A percentile compares a stretch with the other conserved stretches of the same genome.
Conservation (phyloP, 2,113 vertebrate genomes). For the human (Homo sapiens) region DNA sequence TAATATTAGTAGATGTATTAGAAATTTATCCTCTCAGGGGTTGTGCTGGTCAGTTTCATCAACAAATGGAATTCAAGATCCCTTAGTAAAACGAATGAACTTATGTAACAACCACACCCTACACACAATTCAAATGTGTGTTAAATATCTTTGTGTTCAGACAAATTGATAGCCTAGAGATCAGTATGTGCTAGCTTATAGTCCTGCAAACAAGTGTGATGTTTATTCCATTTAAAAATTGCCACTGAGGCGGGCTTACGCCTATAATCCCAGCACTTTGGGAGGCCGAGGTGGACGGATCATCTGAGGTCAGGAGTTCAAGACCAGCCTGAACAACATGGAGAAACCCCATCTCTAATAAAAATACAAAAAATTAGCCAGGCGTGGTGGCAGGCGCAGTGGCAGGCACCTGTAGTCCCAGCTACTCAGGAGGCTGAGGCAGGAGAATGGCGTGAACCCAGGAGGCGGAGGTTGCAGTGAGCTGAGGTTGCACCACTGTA, state of each 20-base stretch:
- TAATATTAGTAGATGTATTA: conserved; percentile 73
- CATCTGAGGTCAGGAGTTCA: too few relatives aligned
- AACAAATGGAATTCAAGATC: conserved; percentile 73
- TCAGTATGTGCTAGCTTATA: conserved; percentile 16
- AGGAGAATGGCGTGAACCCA: too few relatives aligned
- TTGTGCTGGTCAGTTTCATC: conserved; percentile 71
- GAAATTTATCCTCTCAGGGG: conserved; percentile 65
- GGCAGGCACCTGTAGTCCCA: too few relatives aligned
- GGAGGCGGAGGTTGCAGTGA: too few relatives aligned
- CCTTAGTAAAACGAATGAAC: conserved; percentile 71
- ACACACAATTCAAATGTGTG: neutral
- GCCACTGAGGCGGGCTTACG: neutral
- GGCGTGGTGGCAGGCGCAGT: too few relatives aligned
- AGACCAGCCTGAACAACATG: too few relatives aligned
- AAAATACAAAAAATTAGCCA: too few relatives aligned
- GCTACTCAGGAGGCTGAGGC: too few relatives aligned
- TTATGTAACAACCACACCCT: neutral
- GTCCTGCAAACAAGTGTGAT: neutral
- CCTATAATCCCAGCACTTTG: too few relatives aligned
- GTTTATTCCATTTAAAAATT: neutral
- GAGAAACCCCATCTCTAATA: too few relatives aligned
- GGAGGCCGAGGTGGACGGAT: too few relatives aligned
- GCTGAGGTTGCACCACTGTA: too few relatives aligned
- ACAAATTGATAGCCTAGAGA: neutral
- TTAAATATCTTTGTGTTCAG: conserved; percentile 71